Percentiles rank a stretch among this genome's conserved stretches.
phyloP scores from a whole-genome alignment of 23 tunicate species.

The Corella eumyota region DNA sequence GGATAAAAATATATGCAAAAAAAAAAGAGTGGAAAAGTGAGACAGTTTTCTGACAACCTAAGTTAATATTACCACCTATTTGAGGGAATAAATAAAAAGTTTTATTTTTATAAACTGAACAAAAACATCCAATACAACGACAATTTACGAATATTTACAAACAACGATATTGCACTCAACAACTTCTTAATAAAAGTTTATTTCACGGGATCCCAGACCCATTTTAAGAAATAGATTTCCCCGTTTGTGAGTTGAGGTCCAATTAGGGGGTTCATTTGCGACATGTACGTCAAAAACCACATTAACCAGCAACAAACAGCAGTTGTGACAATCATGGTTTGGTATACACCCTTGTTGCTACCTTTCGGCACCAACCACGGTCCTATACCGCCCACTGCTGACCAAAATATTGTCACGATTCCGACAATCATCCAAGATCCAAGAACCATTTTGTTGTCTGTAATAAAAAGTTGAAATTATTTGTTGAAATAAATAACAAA shows the following conservation, averaged over 20 bases:
- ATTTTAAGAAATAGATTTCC: conserved; percentile 37
- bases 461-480: too few species aligned
- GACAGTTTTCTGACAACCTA: too few species aligned
- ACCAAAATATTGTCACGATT: conserved; percentile 69
- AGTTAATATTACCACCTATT: too few species aligned
- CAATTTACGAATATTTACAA: too few species aligned
- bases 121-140: too few species aligned
- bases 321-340: conserved; percentile 68
- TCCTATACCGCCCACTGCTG: conserved; percentile 46
- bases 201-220: conserved; percentile 62
- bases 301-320: conserved; percentile 91
- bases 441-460: conserved; percentile 4
- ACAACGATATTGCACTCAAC: background rate
- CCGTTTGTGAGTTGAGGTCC: conserved; percentile 73
- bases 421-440: conserved; percentile 28
- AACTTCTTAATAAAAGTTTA: background rate
- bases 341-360: conserved; percentile 62
- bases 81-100: too few species aligned
- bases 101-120: too few species aligned
- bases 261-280: conserved; percentile 84
- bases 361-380: conserved; percentile 74
- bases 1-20: too few species aligned
- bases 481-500: too few species aligned
- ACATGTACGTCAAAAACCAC: conserved; percentile 80
- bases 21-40: too few species aligned